phyloP scores from a whole-genome alignment of 2,888 invertebrate species.

The Miltochrista miniata region DNA sequence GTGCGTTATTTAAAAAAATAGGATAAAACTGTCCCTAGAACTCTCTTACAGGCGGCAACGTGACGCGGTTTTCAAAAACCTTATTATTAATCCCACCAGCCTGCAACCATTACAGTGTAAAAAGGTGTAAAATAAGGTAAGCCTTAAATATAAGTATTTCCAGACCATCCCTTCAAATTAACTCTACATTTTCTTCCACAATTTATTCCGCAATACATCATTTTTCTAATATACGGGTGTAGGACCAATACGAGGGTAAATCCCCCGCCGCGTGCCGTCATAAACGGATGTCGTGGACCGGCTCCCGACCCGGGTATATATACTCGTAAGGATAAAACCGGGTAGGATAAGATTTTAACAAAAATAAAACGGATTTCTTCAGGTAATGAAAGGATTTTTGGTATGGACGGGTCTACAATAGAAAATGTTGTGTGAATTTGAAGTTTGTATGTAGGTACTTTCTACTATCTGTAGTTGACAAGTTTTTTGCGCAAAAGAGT shows the following conservation, averaged over 20 bases:
- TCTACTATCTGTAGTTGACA: too few species aligned
- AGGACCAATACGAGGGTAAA: constrained; percentile 5
- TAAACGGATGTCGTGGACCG: constrained; percentile 29
- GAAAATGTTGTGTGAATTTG: neutral
- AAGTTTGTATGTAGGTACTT: too few species aligned
- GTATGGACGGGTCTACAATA: neutral
- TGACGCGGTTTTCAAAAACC: too few species aligned
- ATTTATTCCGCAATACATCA: constrained; percentile 20
- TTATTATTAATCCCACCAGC: too few species aligned
- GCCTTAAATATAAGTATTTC: neutral
- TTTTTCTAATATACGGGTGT: constrained; percentile 24
- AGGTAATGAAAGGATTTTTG: constrained; percentile 39
- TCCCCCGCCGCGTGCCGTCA: constrained; percentile 17
- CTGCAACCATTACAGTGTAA: too few species aligned
- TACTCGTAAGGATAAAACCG: constrained; percentile 28
- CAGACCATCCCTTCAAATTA: constrained; percentile 5
- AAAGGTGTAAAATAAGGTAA: too few species aligned
- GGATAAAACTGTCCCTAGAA: too few species aligned
- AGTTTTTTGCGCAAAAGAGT: too few species aligned
- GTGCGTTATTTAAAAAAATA: too few species aligned
- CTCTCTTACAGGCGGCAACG: too few species aligned
- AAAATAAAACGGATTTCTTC: constrained; percentile 38
- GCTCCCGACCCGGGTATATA: constrained; percentile 20
- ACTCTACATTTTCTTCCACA: constrained; percentile 1
- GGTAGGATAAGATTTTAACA: constrained; percentile 38